These are phyloP conservation scores for Paracyclopina nana DNA, from an alignment of 1,140 invertebrate genomes.

Conservation along the genomic window DNA sequence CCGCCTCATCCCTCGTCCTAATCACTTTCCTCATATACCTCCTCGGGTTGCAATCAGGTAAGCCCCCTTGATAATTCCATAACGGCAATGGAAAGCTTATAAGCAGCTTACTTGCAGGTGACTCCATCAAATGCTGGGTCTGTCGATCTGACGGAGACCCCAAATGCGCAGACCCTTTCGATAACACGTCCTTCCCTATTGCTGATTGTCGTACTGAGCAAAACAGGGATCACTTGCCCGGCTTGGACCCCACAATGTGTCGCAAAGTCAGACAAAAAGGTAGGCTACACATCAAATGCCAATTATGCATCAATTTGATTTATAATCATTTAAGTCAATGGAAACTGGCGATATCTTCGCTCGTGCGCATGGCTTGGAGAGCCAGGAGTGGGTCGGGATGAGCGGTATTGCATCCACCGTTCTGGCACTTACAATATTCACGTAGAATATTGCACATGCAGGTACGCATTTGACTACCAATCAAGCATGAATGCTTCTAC, in stretches of 20 bases:
- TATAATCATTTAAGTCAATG: slow-evolving; percentile 50
- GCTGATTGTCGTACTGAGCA: slow-evolving; percentile 52
- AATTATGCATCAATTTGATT: slow-evolving; percentile 17
- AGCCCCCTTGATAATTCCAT: no score
- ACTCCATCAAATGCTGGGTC: slow-evolving; percentile 70
- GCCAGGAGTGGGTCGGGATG: slow-evolving; percentile 67
- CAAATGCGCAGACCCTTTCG: slow-evolving; percentile 77
- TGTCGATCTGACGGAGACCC: slow-evolving; percentile 71
- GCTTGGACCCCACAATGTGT: slow-evolving; percentile 58
- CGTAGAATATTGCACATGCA: slow-evolving; percentile 79
- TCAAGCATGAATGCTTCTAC: no score
- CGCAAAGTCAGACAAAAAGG: slow-evolving; percentile 81
- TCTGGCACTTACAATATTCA: slow-evolving; percentile 82
- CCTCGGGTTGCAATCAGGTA: no score
- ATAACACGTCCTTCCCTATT: slow-evolving; percentile 66
- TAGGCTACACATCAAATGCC: slow-evolving; percentile 28
- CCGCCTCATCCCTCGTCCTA: no score
- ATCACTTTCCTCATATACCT: no score
- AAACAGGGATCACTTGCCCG: slow-evolving; percentile 42
- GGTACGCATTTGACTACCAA: slow-evolving; percentile 25
- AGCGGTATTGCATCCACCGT: slow-evolving; percentile 69
- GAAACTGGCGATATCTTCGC: slow-evolving; percentile 70
- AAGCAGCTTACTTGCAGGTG: no score
- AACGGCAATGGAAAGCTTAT: no score
- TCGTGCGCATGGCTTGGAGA: slow-evolving; percentile 74